Evolutionary conservation across 2,888 invertebrate species (phyloP), one percentile per base, ranked within the genome.

Genomic region (Drosophila leonis): DNA sequence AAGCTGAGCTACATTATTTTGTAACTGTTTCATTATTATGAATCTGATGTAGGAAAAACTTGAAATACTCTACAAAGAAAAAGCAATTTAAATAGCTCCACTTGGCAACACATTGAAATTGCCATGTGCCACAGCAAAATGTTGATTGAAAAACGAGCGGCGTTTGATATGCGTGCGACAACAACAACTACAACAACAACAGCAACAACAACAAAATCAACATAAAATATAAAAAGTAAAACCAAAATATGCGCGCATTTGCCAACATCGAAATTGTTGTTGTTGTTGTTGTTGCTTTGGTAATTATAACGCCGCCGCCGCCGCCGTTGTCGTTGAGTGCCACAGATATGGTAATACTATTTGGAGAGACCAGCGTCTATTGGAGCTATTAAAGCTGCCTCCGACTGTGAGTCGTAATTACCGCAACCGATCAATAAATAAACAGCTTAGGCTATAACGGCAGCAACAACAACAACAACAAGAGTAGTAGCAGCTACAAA

Each of bases 351-450:
- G 71, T 79, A 75, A 84, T 82, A 87, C 59, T 81, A 68, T 71
- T 78, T 48, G 48, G 69, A 42, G 46, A 57, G 65, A 61, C 35
- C 24, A n/a, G 13, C 41, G 64, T 42, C 62, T 52, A 20, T 27
- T 10, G 51, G n/a, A 59, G 39, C 69, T 60, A 79, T 77, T 79
- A 70, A 70, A 63, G 60, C 62, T 27, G 59, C 49, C 64, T 37
- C 44, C 31, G 62, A 65, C 65, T 71, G 64, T 41, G 69, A 54
- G 51, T 63, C 82, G 85, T 75, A 83, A 83, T 83, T 83, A 88
- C 75, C 60, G 69, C 83, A 57, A 49, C 60, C 77, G 75, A 84
- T 83, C 84, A 81, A 89, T 89, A 84, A 89, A 87, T 87, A 83
- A 88, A 84, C 69, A 87, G 87, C 78, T 83, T 74, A 71, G 69